Evolutionary conservation across 2,888 invertebrate genomes (phyloP), one percentile per base, ranked within the genome.

Genomic region (Pseudococcus viburni): DNA sequence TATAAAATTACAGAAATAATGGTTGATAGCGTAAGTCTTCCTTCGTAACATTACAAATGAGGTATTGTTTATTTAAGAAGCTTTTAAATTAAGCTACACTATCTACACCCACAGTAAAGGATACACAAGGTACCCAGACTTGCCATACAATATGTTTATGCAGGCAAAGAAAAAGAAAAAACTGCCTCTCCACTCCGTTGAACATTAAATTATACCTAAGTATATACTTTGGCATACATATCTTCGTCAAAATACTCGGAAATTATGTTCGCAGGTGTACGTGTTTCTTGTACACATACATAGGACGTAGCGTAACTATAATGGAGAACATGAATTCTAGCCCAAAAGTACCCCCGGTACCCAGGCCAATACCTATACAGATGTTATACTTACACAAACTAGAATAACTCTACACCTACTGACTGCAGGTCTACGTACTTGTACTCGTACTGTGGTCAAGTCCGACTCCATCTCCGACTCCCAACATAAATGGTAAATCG

Each of bases 401-500:
- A 51, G 51, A 51, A 51, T 51, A 51, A 15, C 15, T 17, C 12
- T 51, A 51, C 51, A 51, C 51, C 46, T 46, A 51, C 51, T 46
- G 46, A 8, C 46, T 46, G 46, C 7, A 33, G 26, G 26, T 33
- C 26, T 33, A 33, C 3, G 26, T 33, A 33, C 26, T 33, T 33
- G 26, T 33, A 33, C 26, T 33, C 26, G 26, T 33, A 33, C 26
- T 33, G 26, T 33, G 26, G 26, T 33, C 26, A 33, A 33, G 26
- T 33, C 26, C 26, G 26, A 33, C 26, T 33, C 26, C 26, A 33
- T 46, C 46, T 46, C 12, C 51, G 12, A 51, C 15, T 51, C 8
- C 22, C 19, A 77, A 15, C 77, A 77, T 77, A 77, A n/a, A n/a
- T 77, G 77, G 77, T 77, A 39, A 77, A 77, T 77, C 77, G 77